phyloP scores from a whole-genome alignment of 2,113 vertebrate genomes.

The Gymnorhina tibicen region DNA sequence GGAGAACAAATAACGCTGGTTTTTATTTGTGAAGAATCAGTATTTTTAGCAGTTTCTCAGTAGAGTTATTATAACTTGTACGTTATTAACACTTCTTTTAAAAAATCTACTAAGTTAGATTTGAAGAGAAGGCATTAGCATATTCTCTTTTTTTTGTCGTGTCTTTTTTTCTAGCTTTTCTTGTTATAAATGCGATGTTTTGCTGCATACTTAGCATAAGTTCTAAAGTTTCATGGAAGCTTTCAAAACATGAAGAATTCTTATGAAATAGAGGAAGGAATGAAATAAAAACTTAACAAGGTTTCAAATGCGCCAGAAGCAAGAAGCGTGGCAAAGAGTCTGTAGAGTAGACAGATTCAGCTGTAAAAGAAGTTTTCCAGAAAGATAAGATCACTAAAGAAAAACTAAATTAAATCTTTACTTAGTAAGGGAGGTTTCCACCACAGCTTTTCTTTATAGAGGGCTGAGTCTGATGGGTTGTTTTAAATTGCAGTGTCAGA shows the following conservation, averaged over 20 bases:
- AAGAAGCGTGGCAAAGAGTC: background rate
- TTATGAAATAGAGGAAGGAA: background rate
- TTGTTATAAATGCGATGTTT: background rate
- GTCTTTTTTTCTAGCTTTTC: background rate
- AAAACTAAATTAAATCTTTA: background rate
- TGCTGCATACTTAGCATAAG: background rate
- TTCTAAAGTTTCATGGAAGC: background rate
- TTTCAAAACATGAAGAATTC: background rate
- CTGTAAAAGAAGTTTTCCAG: background rate
- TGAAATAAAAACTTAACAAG: background rate
- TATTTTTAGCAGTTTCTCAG: background rate
- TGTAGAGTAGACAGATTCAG: background rate
- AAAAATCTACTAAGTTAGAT: background rate
- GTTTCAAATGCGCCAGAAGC: background rate
- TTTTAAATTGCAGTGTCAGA: conserved; percentile 22
- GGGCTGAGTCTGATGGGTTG: background rate
- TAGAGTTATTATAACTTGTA: background rate
- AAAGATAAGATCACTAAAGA: background rate
- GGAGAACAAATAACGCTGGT: background rate
- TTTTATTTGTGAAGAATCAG: background rate
- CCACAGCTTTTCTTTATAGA: background rate
- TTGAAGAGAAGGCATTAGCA: background rate
- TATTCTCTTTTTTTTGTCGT: background rate
- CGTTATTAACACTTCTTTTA: background rate
- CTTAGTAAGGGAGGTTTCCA: background rate